Base-by-base conservation (phyloP, 2,113 vertebrate species). In the Solea solea region DNA sequence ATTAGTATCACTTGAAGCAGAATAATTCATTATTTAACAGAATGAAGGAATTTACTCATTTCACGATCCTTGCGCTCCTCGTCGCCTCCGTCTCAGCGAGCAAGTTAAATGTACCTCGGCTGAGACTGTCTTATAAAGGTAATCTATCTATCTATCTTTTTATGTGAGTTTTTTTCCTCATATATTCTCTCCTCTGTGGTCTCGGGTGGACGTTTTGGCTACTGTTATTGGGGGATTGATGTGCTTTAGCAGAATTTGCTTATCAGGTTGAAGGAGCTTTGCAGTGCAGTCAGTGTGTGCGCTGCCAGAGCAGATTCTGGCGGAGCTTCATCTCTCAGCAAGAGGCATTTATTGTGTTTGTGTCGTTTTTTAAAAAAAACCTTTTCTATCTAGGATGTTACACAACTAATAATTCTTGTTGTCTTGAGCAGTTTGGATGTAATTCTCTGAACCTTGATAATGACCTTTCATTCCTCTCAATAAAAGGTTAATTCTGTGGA, bases 101-200 rank as follows among this genome's bases (percentile, higher is more conserved):
- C 67, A 90, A 90, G 69, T 78, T 83, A 15, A 88, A 85, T 28
- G 85, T 90, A 2, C 90, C 90, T 2, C 69, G 90, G 0, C 76
- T 91, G 76, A 90, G 89, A 55, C 86, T 90, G 48, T 79, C 89
- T 27, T 62, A 86, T 51, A 89, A 90, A 91, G 90, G 90, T 91
- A 88, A 72, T 61, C 50, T 66, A 44, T 62, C 55, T 70, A 55
- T 75, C 72, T 66, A 58, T 76, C 45, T 50, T 52, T 76, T 51
- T 58, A 59, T 74, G 60, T 9, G 7, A 44, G 7, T 54, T 66
- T 44, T 56, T 8, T 8, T 34, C 15, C 13, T 52, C 41, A 7
- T 11, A 11, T 11, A 1, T 16, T 48, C 5, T 69, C 49, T 64
- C 44, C 51, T 25, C 3, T 59, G 80, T 64, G 80, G 81, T 87